phyloP scores from a whole-genome alignment of 2,113 vertebrate species.

The western clawed frog (Xenopus tropicalis) region DNA sequence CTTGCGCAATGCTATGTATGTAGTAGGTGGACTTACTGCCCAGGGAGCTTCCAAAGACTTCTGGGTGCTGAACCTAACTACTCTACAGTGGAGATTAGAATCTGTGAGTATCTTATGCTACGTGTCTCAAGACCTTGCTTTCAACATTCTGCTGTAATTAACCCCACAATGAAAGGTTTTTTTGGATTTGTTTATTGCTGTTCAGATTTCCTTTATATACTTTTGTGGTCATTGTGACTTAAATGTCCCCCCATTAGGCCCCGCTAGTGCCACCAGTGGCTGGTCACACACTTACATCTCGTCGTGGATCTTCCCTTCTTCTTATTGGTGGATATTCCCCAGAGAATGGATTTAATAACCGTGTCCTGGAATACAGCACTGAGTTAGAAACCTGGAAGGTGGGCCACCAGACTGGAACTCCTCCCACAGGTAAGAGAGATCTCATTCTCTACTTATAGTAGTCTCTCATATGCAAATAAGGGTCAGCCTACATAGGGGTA shows the following conservation, averaged over 20 bases:
- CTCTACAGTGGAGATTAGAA: constrained; percentile 80
- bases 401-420: constrained; percentile 77
- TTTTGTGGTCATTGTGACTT: too few species aligned
- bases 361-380: constrained; percentile 76
- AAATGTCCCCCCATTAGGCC: constrained; percentile 55
- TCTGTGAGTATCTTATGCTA: constrained; percentile 59
- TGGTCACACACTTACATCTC: constrained; percentile 81
- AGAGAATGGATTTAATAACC: constrained; percentile 86
- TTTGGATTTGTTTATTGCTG: too few species aligned
- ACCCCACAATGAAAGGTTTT: too few species aligned
- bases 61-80: constrained; percentile 86
- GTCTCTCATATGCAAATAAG: too few species aligned
- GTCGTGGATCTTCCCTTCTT: constrained; percentile 70
- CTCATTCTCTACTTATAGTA: too few species aligned
- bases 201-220: too few species aligned
- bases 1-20: constrained; percentile 74
- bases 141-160: too few species aligned
- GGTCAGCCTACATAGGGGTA: too few species aligned
- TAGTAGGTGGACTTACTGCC: constrained; percentile 78
- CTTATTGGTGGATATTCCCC: constrained; percentile 88
- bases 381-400: constrained; percentile 75
- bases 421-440: constrained; percentile 73
- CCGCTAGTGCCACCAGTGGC: constrained; percentile 74
- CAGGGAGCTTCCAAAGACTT: constrained; percentile 73
- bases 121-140: too few species aligned